Percentiles rank a stretch among this genome's conserved stretches.
These are phyloP conservation scores for Yponomeuta plumbellus DNA, from an alignment of 2,888 invertebrate species.

Conservation along the genomic window DNA sequence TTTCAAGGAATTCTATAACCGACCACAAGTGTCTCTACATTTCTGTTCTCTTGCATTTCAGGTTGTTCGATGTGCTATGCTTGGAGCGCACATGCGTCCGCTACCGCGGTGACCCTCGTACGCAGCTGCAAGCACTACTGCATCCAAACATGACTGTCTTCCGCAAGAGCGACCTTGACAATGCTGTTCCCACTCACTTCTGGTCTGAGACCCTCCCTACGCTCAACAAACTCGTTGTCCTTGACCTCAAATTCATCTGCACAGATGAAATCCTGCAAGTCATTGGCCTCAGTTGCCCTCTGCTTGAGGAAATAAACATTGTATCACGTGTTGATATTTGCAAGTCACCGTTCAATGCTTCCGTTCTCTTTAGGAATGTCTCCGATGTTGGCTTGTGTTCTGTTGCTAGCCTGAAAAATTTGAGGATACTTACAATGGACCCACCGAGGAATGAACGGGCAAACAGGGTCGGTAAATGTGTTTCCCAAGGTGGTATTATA, in stretches of 20 bases:
- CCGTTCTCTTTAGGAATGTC: conserved; percentile 64
- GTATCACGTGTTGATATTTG: conserved; percentile 67
- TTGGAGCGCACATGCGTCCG: conserved; percentile 60
- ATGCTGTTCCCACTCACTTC: conserved; percentile 57
- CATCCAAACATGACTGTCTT: conserved; percentile 66
- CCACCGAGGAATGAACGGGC: conserved; percentile 64
- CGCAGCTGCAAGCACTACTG: conserved; percentile 60
- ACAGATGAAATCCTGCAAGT: conserved; percentile 69
- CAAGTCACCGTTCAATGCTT: conserved; percentile 68
- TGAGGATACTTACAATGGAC: conserved; percentile 63
- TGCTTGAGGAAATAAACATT: conserved; percentile 66
- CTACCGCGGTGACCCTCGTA: conserved; percentile 60
- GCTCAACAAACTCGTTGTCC: conserved; percentile 54
- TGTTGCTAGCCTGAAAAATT: conserved; percentile 54
- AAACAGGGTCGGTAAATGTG: conserved; percentile 60
- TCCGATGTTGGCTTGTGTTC: conserved; percentile 61
- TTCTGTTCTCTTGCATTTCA: conserved; percentile 29
- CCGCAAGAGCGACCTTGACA: conserved; percentile 67
- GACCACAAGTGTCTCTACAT: too few relatives aligned
- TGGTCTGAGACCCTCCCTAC: conserved; percentile 58
- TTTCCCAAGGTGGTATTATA: conserved; percentile 65
- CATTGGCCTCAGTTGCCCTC: conserved; percentile 51
- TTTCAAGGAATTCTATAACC: too few relatives aligned
- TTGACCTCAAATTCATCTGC: conserved; percentile 70
- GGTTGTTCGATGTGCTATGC: conserved; percentile 73